These are phyloP conservation scores for Poeciliopsis presidionis DNA, from an alignment of 2,797 vertebrate species.

Conservation along the genomic window DNA sequence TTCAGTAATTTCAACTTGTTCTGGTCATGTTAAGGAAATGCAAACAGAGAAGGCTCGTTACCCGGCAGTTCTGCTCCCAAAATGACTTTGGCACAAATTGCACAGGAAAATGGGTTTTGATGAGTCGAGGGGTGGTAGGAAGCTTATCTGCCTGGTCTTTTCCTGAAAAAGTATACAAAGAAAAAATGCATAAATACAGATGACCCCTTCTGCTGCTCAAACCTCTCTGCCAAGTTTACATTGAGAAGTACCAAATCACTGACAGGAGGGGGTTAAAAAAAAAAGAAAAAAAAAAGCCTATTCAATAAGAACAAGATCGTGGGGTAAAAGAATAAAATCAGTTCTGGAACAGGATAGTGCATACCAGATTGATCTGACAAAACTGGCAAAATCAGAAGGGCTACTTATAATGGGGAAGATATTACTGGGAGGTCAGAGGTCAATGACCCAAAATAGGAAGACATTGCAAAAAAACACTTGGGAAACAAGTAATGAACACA, in stretches of 20 bases:
- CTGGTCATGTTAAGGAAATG: background rate
- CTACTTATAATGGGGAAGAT: background rate
- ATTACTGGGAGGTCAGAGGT: background rate
- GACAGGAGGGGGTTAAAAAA: background rate
- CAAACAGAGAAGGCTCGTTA: constrained; percentile 30
- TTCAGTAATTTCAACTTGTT: background rate
- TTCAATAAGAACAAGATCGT: background rate
- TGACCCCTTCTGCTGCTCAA: background rate
- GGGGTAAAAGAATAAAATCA: background rate
- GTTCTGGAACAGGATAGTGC: background rate
- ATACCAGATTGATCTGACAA: background rate
- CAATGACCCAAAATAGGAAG: background rate
- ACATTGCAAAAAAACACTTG: background rate
- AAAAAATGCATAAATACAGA: background rate
- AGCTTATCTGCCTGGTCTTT: constrained; percentile 62
- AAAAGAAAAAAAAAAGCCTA: background rate
- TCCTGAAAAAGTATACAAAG: constrained; percentile 46
- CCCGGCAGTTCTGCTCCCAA: constrained; percentile 77
- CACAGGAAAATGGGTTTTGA: constrained; percentile 79
- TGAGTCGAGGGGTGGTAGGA: constrained; percentile 73
- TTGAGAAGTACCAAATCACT: background rate
- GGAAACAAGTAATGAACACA: background rate
- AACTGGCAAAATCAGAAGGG: background rate
- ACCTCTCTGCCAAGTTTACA: background rate
- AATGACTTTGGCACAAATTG: constrained; percentile 79